Base-by-base conservation (phyloP, 1,140 invertebrate species). In the Rhagoletis pomonella region DNA sequence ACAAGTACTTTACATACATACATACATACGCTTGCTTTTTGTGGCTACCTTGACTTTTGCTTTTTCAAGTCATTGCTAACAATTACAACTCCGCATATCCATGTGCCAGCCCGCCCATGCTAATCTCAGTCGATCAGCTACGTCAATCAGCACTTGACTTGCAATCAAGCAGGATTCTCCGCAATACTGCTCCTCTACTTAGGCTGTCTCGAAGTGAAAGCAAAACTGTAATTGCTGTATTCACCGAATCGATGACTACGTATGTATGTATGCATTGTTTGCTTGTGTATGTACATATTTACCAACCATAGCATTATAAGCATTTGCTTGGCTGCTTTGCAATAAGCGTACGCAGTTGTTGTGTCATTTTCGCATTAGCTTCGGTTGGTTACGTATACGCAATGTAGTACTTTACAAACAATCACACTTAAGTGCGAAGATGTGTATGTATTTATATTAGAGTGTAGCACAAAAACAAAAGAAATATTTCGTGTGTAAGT, bases 71-170 rank as follows among this genome's bases (percentile, higher is more conserved):
- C 4, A 73, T 55, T 29, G 5, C 50, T 50, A n/a, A 19, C 47
- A 81, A 81, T 55, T 55, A 17, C 47, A 50, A 29, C 0, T 29
- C 29, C 29, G 1, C 47, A 81, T 58, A 77, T 50, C 4, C 42
- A 2, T 81, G 29, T 29, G 29, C 29, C 29, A 29, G 29, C 64
- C 29, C 47, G 47, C n/a, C 44, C 73, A 81, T 17, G 6, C 29
- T 67, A 67, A 67, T 67, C 64, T 67, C 39, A 39, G 64, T 39
- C 29, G 64, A 67, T 67, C 73, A 81, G n/a, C n/a, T 17, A 50
- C n/a, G 73, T 81, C 73, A 81, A 81, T 55, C 47, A 81, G 73
- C 73, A 55, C 73, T 81, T 81, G 73, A 55, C 47, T 81, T 14
- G 44, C 4, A 81, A 50, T 81, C 73, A 81, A 81, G 10, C 4